Conservation (phyloP, 2,113 vertebrate species). For the Fregata magnificens region DNA sequence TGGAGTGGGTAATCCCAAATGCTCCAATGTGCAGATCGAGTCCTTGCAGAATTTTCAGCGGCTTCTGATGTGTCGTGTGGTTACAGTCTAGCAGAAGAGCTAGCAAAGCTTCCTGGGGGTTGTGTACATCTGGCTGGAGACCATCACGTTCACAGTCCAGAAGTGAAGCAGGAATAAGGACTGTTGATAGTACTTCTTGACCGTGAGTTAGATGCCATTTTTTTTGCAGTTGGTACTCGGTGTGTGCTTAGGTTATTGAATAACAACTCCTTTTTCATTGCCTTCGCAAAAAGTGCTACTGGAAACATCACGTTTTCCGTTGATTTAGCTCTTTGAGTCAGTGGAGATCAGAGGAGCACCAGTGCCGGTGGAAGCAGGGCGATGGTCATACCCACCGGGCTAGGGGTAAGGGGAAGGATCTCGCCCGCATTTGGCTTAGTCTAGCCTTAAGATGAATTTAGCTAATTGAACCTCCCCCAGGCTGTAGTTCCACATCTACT, state of each 20-base stretch:
- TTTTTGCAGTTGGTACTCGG: not conserved
- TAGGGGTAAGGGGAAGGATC: not conserved
- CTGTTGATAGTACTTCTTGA: not conserved
- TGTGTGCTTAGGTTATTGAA: not conserved
- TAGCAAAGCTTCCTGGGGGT: not conserved
- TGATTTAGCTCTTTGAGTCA: not conserved
- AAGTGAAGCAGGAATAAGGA: not conserved
- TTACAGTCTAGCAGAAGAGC: not conserved
- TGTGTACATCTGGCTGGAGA: not conserved
- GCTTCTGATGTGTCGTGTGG: not conserved
- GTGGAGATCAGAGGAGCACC: not conserved
- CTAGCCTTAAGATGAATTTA: not conserved
- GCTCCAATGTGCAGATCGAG: too few relatives aligned
- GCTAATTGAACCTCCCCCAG: not conserved
- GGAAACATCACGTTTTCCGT: not conserved
- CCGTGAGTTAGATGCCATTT: not conserved
- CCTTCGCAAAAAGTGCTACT: not conserved
- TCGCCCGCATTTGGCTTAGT: not conserved
- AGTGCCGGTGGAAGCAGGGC: not conserved
- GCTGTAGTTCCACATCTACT: not conserved
- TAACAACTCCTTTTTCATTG: not conserved
- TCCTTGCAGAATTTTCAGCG: not conserved
- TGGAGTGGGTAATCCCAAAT: too few relatives aligned
- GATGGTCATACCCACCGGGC: not conserved
- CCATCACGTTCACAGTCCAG: not conserved